Evolutionary conservation across 2,113 vertebrate genomes (phyloP), one percentile per base, ranked within the genome.

Genomic region (Xiphophorus couchianus): DNA sequence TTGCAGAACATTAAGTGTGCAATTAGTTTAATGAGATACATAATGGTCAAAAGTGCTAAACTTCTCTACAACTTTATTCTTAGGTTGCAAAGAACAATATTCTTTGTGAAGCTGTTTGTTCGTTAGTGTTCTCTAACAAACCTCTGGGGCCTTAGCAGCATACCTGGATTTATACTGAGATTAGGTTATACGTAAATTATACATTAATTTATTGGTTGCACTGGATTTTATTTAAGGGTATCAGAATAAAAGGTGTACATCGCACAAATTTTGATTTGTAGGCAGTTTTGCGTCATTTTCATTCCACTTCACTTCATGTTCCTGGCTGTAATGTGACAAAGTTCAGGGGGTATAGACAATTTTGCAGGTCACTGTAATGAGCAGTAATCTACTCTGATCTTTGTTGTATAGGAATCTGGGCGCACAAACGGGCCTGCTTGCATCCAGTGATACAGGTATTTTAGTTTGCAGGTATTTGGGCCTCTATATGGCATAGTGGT

Each of bases 371-470:
- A 48, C 44, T 48, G 44, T 48, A 48, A 48, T 68, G 77, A 77
- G 37, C 73, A 74, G 62, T 76, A 84, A 89, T 88, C 86, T 71
- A 78, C 71, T 85, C 73, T 77, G 83, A 87, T 89, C 74, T 78
- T 60, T 74, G 35, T 37, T 35, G 83, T 73, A 84, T 84, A 91
- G 90, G 88, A 19, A 89, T 84, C 69, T 13, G 80, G 62, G 31
- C 61, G 66, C 80, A 76, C 4, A 58, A 80, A 87, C 75, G 63
- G 88, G 75, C 73, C 84, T 81, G 82, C 75, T 84, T 69, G 83
- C 77, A 78, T 86, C 48, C 77, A 84, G 89, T 83, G 58, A 88
- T 89, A 83, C 86, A 86, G 89, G 89, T 89, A 80, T 93, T 88
- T 91, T 74, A 87, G 83, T 83, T 78, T 86, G 82, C 78, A 77